Evolutionary conservation across 2,797 vertebrate species (phyloP).

Genomic region (Gymnocypris eckloni): DNA sequence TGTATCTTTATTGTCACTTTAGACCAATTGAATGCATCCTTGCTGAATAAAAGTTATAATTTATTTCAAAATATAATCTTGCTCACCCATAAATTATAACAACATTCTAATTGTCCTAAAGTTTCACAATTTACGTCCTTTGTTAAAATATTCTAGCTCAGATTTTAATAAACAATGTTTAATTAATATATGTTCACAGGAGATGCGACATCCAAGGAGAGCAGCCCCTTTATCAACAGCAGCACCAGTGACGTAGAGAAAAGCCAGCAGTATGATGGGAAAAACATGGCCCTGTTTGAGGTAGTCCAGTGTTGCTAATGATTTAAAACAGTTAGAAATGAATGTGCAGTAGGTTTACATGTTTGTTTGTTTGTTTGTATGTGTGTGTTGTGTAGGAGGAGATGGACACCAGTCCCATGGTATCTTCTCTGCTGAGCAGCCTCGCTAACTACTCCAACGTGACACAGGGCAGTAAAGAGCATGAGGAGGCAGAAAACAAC

Average conservation of each 20-base stretch:
- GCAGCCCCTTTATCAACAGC: conserved; percentile 97
- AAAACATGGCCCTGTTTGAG: conserved; percentile 98
- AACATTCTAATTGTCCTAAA: neutral
- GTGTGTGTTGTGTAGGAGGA: conserved; percentile 86
- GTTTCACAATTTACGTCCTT: neutral
- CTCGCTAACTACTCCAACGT: conserved; percentile 98
- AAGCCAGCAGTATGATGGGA: conserved; percentile 91
- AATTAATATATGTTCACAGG: conserved; percentile 68
- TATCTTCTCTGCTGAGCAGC: conserved; percentile 93
- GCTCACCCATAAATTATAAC: neutral
- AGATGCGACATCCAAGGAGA: conserved; percentile 95
- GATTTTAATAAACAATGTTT: conserved; percentile 1
- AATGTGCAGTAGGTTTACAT: neutral
- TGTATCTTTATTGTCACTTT: too few species aligned
- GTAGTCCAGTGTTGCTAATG: conserved; percentile 70
- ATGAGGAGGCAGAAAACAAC: conserved; percentile 96
- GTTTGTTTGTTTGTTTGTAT: conserved; percentile 36
- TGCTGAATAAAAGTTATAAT: neutral
- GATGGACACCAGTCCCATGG: conserved; percentile 99
- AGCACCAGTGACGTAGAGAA: conserved; percentile 87
- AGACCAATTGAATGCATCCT: neutral
- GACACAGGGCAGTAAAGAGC: conserved; percentile 94
- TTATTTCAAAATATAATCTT: neutral
- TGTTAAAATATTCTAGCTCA: neutral
- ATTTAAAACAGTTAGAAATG: neutral